Evolutionary conservation across 2,113 vertebrate species (phyloP).

Genomic region (Brachionichthys hirsutus): DNA sequence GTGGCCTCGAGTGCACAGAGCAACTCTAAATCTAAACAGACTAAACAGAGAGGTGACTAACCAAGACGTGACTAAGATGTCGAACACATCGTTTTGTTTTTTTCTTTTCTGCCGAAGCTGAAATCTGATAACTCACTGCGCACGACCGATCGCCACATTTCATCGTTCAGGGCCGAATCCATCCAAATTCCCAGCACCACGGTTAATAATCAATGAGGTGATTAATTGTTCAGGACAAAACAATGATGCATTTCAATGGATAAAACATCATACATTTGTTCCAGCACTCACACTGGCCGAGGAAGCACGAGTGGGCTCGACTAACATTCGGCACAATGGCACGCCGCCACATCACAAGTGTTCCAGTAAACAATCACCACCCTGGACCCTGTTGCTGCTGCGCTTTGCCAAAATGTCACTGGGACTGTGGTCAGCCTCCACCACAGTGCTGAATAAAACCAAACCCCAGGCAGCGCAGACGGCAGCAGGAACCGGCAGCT

Average conservation of each 20-base stretch:
- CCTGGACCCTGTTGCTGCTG: slow-evolving; percentile 49
- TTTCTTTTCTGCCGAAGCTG: slow-evolving; percentile 6
- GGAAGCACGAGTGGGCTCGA: slow-evolving; percentile 47
- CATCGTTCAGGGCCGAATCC: too few relatives aligned
- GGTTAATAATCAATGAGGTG: slow-evolving; percentile 10
- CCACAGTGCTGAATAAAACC: slow-evolving; percentile 57
- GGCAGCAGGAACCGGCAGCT: slow-evolving; percentile 55
- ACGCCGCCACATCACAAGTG: slow-evolving; percentile 57
- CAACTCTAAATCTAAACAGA: slow-evolving; percentile 62
- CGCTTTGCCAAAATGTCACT: slow-evolving; percentile 61
- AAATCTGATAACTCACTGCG: slow-evolving; percentile 30
- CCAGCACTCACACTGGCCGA: slow-evolving; percentile 23
- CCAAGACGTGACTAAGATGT: slow-evolving; percentile 59
- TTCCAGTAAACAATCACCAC: slow-evolving; percentile 70
- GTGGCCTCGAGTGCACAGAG: slow-evolving; percentile 23
- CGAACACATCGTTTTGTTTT: slow-evolving; percentile 17
- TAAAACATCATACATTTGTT: slow-evolving; percentile 42
- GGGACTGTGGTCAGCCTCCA: slow-evolving; percentile 55
- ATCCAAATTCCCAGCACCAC: too few relatives aligned
- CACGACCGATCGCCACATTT: too few relatives aligned
- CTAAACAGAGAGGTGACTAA: slow-evolving; percentile 69
- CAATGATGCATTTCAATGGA: slow-evolving; percentile 25
- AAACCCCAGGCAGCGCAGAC: slow-evolving; percentile 44
- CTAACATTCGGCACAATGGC: slow-evolving; percentile 61
- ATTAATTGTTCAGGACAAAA: slow-evolving; percentile 23